A percentile compares a stretch with the other conserved stretches of the same genome.
Conservation (phyloP, 1,140 invertebrate species). For the Littorina saxatilis region DNA sequence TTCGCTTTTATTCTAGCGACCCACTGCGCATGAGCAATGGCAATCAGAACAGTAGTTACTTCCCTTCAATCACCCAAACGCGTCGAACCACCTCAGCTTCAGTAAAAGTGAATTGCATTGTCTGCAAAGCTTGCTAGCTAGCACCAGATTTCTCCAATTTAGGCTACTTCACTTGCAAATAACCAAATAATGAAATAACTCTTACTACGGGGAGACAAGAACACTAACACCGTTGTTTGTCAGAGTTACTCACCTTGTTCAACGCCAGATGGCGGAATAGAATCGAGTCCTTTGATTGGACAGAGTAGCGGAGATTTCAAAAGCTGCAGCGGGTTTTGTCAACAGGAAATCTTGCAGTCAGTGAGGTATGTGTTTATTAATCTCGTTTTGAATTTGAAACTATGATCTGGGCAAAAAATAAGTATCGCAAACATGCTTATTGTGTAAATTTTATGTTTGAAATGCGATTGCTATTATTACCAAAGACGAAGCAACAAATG, state of each 20-base stretch:
- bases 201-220: too few species aligned
- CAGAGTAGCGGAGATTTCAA: not conserved
- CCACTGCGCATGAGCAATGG: too few species aligned
- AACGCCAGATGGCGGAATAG: not conserved
- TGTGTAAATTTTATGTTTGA: not conserved
- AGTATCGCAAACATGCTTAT: not conserved
- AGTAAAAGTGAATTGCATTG: too few species aligned
- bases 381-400: not conserved
- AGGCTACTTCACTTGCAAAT: too few species aligned
- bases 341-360: not conserved
- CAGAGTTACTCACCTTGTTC: not conserved
- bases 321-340: conserved; percentile 18
- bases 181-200: too few species aligned
- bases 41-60: too few species aligned
- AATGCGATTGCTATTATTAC: not conserved
- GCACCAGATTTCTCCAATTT: too few species aligned
- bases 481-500: not conserved
- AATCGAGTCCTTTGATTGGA: conserved; percentile 13
- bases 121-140: too few species aligned
- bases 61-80: too few species aligned
- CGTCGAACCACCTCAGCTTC: too few species aligned
- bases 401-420: not conserved
- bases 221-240: too few species aligned
- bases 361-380: not conserved
- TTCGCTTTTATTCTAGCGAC: too few species aligned